Percentiles rank a stretch among this genome's conserved stretches.
Evolutionary conservation across 1,140 invertebrate species (phyloP).

Genomic region (Drosophila neocordata): DNA sequence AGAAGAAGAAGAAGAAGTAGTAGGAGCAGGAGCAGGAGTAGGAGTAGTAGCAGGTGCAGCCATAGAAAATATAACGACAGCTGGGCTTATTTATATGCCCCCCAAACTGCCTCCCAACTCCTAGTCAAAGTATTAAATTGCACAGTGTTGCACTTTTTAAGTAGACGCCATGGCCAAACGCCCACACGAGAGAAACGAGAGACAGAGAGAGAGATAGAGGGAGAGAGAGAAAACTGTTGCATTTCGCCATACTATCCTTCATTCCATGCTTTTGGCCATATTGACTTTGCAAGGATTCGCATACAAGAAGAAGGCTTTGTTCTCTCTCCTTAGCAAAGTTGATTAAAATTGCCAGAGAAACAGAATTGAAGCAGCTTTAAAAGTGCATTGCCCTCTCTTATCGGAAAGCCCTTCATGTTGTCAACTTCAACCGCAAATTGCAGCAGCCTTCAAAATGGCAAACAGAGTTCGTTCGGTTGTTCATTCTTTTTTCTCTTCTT

Average conservation of each 20-base stretch:
- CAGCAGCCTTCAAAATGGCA: conserved; percentile 42
- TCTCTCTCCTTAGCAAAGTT: conserved; percentile 17
- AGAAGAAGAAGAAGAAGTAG: not conserved
- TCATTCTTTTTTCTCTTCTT: conserved; percentile 38
- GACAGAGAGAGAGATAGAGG: too few relatives aligned
- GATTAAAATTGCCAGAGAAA: conserved; percentile 48
- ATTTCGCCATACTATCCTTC: not conserved
- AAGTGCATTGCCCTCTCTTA: conserved; percentile 62
- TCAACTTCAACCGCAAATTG: conserved; percentile 10
- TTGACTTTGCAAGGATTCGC: conserved; percentile 62
- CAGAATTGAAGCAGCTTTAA: conserved; percentile 33
- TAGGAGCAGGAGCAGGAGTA: not conserved
- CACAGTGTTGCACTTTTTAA: conserved; percentile 54
- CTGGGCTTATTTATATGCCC: conserved; percentile 49
- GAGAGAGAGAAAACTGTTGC: not conserved
- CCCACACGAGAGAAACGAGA: too few relatives aligned
- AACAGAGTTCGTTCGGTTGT: conserved; percentile 22
- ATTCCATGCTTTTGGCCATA: conserved; percentile 3
- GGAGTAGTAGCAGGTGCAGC: too few relatives aligned
- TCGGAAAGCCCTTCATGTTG: conserved; percentile 23
- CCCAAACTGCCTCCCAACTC: conserved; percentile 10
- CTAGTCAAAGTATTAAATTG: conserved; percentile 62
- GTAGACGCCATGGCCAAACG: conserved; percentile 47
- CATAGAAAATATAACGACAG: conserved; percentile 55
- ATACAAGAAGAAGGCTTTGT: not conserved